phyloP scores from a whole-genome alignment of 23 tunicate genomes.

The Clavelina lepadiformis region DNA sequence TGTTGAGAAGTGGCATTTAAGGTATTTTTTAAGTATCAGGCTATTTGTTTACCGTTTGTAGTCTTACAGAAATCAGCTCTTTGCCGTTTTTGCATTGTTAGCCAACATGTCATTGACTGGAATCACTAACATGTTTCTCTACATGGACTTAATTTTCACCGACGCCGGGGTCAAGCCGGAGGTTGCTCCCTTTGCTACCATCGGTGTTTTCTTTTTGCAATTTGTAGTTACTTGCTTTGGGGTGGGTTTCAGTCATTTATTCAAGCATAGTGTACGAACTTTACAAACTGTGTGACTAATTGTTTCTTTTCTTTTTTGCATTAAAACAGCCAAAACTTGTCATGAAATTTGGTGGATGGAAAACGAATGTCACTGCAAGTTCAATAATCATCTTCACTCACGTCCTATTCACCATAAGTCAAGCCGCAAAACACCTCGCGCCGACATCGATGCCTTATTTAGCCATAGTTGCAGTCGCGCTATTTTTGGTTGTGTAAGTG shows the following conservation, averaged over 20 bases:
- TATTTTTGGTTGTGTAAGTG: constrained; percentile 49
- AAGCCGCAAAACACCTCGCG: constrained; percentile 10
- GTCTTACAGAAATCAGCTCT: constrained; percentile 35
- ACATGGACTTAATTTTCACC: constrained; percentile 27
- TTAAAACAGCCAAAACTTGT: constrained; percentile 32
- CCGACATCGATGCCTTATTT: constrained; percentile 36
- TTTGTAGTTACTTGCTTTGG: constrained; percentile 50
- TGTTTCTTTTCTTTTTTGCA: background rate
- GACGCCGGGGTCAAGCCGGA: constrained; percentile 50
- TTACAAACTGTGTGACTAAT: background rate
- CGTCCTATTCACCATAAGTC: constrained; percentile 18
- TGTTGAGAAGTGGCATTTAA: no score
- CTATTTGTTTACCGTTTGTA: background rate
- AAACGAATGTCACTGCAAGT: constrained; percentile 8
- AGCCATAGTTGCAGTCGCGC: constrained; percentile 40
- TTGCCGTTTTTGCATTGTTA: constrained; percentile 30
- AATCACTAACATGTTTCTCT: constrained; percentile 34
- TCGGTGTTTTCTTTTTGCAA: constrained; percentile 45
- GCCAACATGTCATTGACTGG: constrained; percentile 52
- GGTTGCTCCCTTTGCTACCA: constrained; percentile 34
- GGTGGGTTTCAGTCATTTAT: constrained; percentile 30
- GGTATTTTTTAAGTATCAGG: background rate
- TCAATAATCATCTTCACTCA: constrained; percentile 7
- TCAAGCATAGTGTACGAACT: background rate
- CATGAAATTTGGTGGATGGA: constrained; percentile 23